phyloP scores from a whole-genome alignment of 2,113 vertebrate species.

The rat (Rattus norvegicus) region DNA sequence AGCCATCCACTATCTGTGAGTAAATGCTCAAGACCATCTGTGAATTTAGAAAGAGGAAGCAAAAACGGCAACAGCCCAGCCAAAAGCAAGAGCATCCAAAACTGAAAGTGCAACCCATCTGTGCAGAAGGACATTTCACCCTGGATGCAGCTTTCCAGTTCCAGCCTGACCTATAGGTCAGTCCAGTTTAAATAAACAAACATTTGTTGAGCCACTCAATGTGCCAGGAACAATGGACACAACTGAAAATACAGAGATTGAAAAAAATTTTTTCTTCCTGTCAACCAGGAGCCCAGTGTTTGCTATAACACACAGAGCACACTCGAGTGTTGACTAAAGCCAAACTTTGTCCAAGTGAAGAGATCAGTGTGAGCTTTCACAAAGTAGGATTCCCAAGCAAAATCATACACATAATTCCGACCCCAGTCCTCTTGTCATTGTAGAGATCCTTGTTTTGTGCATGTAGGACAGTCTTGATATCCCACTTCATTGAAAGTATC shows the following conservation, averaged over 20 bases:
- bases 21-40: conserved; percentile 78
- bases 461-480: neutral
- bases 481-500: neutral
- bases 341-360: neutral
- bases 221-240: neutral
- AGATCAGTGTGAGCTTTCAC: neutral
- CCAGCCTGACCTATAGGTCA: conserved; percentile 66
- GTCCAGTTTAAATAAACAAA: conserved; percentile 73
- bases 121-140: conserved; percentile 52
- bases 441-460: neutral
- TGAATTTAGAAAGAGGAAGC: conserved; percentile 71
- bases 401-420: neutral
- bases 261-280: neutral
- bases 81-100: conserved; percentile 69
- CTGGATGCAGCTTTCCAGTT: conserved; percentile 27
- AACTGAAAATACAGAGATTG: neutral
- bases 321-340: neutral
- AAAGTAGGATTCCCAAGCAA: neutral
- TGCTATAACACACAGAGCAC: neutral
- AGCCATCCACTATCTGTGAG: conserved; percentile 67
- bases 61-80: conserved; percentile 61
- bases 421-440: neutral
- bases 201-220: conserved; percentile 53
- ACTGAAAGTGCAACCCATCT: conserved; percentile 65
- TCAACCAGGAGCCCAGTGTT: neutral